phyloP scores from a whole-genome alignment of 2,113 vertebrate species.

The Phocoena phocoena region DNA sequence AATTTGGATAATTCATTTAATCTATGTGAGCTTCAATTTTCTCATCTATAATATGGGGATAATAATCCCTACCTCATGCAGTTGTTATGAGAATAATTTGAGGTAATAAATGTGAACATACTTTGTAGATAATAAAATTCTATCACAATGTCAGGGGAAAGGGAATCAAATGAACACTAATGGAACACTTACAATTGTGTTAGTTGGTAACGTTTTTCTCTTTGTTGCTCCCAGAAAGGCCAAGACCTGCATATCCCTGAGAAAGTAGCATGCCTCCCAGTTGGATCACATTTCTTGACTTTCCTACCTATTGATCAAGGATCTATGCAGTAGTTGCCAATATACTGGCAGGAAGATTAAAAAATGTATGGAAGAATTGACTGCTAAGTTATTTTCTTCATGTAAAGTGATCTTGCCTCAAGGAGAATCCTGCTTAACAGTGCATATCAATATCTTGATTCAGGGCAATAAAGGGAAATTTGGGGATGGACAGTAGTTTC shows the following conservation, averaged over 20 bases:
- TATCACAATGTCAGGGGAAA: background rate
- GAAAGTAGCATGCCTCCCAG: background rate
- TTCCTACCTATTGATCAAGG: background rate
- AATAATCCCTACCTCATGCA: background rate
- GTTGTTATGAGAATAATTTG: background rate
- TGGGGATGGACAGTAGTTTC: background rate
- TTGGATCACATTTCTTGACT: background rate
- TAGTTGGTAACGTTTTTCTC: background rate
- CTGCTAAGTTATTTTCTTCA: background rate
- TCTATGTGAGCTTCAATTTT: background rate
- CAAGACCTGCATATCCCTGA: background rate
- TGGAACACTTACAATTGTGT: background rate
- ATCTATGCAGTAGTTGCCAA: background rate
- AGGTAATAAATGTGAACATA: conserved; percentile 20
- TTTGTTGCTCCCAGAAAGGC: background rate
- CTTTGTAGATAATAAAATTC: background rate
- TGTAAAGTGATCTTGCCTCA: background rate
- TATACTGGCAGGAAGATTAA: background rate
- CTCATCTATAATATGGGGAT: background rate
- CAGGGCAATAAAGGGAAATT: background rate
- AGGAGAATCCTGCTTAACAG: background rate
- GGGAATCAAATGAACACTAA: background rate
- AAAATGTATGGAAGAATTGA: background rate
- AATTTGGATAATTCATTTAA: background rate
- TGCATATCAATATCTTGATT: background rate